Evolutionary conservation across 2,888 invertebrate species (phyloP), one percentile per base, ranked within the genome.

Genomic region (Atherix ibis): DNA sequence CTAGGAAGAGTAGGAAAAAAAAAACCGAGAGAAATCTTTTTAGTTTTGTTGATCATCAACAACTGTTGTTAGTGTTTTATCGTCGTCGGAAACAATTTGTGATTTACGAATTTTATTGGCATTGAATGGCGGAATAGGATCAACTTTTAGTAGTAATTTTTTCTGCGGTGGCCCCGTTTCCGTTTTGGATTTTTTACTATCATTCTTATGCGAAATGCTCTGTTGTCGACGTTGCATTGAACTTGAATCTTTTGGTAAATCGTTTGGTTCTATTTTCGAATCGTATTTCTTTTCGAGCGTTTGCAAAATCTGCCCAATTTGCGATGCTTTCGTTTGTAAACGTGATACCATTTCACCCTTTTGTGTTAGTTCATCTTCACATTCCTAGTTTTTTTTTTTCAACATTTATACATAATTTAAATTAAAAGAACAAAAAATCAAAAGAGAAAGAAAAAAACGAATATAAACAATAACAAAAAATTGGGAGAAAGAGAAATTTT

Each of bases 291-390:
- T 84, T 68, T 88, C 85, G 57, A 89, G 72, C 66, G 85, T 87
- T 67, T 77, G 77, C 50, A 89, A 74, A 61, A 89, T 82, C 70
- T 84, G 82, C 65, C 89, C 88, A 64, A 94, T 89, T 66, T 91
- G 89, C 57, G 83, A 82, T 49, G 91, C 89, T 70, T 92, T 94
- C 53, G 80, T 81, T 66, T 94, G 94, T 50, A 94, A 78, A 52
- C 89, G 80, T 60, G 82, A 79, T 52, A 94, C 91, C 76, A 91
- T 79, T 67, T 91, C 88, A 51, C 88, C 89, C 64, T 94, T 94
- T 70, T 92, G 88, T 53, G 89, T 89, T 62, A 94, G 71, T 64
- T 91, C 88, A 68, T 77, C 75, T 68, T 94, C 92, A 70, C 88
- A 89, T 69, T 88, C 88, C 88, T 88, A 69, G 41, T 46, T 10